phyloP scores from a whole-genome alignment of 2,797 vertebrate species.

The Rhabdomys pumilio region DNA sequence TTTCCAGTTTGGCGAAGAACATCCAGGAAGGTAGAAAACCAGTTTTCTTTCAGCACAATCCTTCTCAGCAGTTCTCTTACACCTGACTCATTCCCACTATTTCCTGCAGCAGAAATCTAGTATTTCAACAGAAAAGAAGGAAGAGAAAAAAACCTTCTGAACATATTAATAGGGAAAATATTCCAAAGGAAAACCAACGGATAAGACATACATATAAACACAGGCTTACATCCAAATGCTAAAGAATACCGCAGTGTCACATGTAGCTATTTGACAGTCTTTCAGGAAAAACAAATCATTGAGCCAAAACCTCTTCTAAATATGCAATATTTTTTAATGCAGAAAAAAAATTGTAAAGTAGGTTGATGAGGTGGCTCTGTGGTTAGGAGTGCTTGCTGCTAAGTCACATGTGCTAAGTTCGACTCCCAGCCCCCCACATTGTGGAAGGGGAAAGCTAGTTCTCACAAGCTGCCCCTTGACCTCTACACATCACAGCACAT shows the following conservation, averaged over 20 bases:
- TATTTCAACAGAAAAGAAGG: constrained; percentile 68
- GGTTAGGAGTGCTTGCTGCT: neutral
- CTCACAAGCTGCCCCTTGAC: neutral
- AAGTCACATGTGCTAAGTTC: neutral
- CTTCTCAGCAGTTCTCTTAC: constrained; percentile 92
- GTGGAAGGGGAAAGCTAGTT: neutral
- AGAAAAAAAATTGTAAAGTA: neutral
- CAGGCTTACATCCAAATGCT: constrained; percentile 34
- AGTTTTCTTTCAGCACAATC: constrained; percentile 92
- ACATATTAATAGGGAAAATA: constrained; percentile 49
- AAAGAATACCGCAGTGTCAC: constrained; percentile 7
- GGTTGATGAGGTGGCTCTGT: too few relatives aligned
- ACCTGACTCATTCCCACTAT: constrained; percentile 86
- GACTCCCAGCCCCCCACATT: neutral
- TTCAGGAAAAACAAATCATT: neutral
- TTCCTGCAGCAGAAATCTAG: constrained; percentile 89
- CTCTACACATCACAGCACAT: neutral
- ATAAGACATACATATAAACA: neutral
- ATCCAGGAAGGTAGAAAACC: constrained; percentile 93
- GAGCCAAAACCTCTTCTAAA: neutral
- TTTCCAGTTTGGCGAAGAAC: constrained; percentile 88
- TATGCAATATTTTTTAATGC: neutral
- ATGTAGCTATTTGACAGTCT: neutral
- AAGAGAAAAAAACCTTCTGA: constrained; percentile 21
- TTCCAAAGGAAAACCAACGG: constrained; percentile 30